Evolutionary conservation across 2,113 vertebrate genomes (phyloP).

Genomic region (Aythya baeri): DNA sequence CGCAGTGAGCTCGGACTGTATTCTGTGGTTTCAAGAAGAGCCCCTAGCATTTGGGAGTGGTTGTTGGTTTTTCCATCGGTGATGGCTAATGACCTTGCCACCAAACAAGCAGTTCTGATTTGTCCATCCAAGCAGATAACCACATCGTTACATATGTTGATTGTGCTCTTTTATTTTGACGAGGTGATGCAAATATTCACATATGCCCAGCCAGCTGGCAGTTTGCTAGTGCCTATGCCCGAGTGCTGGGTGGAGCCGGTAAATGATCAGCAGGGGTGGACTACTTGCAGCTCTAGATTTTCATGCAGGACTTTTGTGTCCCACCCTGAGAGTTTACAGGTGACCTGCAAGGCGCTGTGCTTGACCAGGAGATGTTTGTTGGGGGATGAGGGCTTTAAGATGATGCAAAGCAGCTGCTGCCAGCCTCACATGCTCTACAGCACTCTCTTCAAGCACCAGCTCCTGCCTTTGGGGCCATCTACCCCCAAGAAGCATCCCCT

Average conservation of each 20-base stretch:
- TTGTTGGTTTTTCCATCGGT: background rate
- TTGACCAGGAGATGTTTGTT: background rate
- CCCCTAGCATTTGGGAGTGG: background rate
- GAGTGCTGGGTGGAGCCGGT: background rate
- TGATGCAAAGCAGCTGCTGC: background rate
- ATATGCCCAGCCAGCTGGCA: background rate
- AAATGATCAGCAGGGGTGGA: background rate
- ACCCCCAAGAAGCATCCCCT: background rate
- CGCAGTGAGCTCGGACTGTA: background rate
- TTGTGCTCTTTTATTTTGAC: background rate
- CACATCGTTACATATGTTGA: background rate
- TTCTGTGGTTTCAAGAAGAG: background rate
- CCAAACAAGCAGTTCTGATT: background rate
- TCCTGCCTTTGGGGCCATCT: background rate
- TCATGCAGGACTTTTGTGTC: background rate
- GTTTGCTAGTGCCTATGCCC: background rate
- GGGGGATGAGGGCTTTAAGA: background rate
- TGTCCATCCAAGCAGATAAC: background rate
- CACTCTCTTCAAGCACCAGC: background rate
- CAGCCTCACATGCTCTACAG: accelerated
- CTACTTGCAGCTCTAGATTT: background rate
- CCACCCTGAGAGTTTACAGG: accelerated
- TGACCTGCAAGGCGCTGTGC: background rate
- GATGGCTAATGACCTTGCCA: background rate
- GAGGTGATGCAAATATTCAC: background rate